These are phyloP conservation scores for Prionace glauca DNA, from an alignment of 2,797 vertebrate genomes.

Conservation along the genomic window DNA sequence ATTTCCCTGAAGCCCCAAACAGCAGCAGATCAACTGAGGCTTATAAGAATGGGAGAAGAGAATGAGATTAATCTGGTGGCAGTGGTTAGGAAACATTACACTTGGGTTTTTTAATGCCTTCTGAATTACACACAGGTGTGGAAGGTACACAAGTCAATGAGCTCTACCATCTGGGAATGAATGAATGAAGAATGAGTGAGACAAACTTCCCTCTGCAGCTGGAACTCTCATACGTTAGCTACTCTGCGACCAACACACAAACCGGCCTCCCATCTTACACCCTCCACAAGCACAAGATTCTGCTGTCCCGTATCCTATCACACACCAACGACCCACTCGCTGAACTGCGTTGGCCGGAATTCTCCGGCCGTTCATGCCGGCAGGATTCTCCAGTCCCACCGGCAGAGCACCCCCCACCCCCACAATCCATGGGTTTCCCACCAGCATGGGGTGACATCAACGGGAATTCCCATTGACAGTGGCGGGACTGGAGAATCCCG, in stretches of 20 bases:
- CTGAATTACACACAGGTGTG: background rate
- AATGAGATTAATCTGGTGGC: background rate
- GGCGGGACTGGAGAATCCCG: no score
- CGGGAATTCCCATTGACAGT: no score
- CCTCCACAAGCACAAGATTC: background rate
- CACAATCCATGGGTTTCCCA: no score
- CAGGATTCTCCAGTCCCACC: no score
- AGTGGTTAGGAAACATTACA: background rate
- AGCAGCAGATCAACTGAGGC: background rate
- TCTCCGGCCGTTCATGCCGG: no score
- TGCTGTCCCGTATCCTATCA: no score
- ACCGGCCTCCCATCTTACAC: background rate
- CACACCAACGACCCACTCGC: no score
- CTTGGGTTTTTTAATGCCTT: background rate
- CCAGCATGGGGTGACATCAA: no score
- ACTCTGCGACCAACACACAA: background rate
- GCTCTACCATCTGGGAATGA: background rate
- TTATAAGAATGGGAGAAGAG: background rate
- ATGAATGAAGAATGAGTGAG: background rate
- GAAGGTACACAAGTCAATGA: background rate
- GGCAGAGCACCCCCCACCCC: no score
- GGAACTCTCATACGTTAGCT: background rate
- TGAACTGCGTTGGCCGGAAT: no score
- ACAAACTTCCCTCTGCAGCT: background rate
- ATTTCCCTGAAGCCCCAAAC: background rate